Evolutionary conservation across 2,888 invertebrate species (phyloP), one percentile per base, ranked within the genome.

Genomic region (Proisotoma minuta): DNA sequence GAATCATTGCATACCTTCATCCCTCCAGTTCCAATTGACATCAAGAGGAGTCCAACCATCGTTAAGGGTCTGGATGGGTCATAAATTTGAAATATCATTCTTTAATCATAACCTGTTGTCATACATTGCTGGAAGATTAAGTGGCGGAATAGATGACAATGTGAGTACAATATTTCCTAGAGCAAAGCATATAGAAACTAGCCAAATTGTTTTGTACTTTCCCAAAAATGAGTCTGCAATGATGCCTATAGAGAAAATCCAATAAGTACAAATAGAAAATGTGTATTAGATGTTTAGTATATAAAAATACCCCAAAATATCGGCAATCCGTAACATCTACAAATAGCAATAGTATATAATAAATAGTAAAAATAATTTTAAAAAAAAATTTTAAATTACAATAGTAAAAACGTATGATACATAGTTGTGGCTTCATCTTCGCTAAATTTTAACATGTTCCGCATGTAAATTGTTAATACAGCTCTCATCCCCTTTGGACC

Each of bases 141-240:
- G 59, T 39, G 63, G 62, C 22, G 70, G 64, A 10, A 66, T 60
- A 8, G 73, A 60, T 1, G 66, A 60, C 22, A 63, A 20, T 10
- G 71, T 57, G 20, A 73, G 51, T 1, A 66, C 40, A 23, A 70
- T 26, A 59, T 70, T 70, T 40, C 73, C 73, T 2, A 65, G 15
- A 1, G 65, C 70, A 52, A 68, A 73, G 4, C 67, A 59, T 2
- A 68, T 57, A 2, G 71, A 73, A 3, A 73, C 61, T 34, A 58
- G 60, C 27, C 68, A 57, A 24, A 73, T 71, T 1, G 73, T 73
- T n/a, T 29, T 49, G 48, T 65, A 98, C 79, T 93, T 89, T 54
- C 97, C 97, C 48, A 95, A 81, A 81, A 84, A 87, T 62, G 93
- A 91, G 78, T 99, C 98, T 0, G 97, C 94, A 39, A 98, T 79